Percentiles rank a stretch among this genome's conserved stretches.
These are phyloP conservation scores for Sesia bembeciformis DNA, from an alignment of 2,888 invertebrate genomes.

Conservation along the genomic window DNA sequence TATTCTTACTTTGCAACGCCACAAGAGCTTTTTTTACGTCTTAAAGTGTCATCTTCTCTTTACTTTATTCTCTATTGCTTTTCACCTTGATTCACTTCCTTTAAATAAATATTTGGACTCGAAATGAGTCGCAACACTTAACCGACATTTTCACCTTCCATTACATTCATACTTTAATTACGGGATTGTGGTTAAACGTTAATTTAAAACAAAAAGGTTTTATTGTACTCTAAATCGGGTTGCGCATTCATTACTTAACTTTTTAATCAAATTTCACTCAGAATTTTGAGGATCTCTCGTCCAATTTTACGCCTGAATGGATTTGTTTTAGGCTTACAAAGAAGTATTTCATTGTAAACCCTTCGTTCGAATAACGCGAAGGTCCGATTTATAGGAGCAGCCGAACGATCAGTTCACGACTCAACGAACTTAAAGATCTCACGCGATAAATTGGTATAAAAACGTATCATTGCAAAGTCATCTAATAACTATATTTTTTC, in stretches of 20 bases:
- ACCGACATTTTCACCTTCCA: constrained; percentile 4
- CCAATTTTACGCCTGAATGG: constrained; percentile 61
- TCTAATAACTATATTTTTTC: too few relatives aligned
- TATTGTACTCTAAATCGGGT: constrained; percentile 35
- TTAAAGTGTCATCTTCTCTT: too few relatives aligned
- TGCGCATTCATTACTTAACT: constrained; percentile 55
- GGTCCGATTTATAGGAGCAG: constrained; percentile 47
- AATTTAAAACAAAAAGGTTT: constrained; percentile 8
- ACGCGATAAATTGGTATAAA: constrained; percentile 22
- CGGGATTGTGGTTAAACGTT: constrained; percentile 8
- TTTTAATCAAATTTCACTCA: constrained; percentile 60
- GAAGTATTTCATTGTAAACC: constrained; percentile 61
- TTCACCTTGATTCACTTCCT: neutral
- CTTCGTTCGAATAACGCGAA: constrained; percentile 53
- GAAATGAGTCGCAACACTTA: constrained; percentile 2
- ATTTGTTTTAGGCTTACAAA: constrained; percentile 58
- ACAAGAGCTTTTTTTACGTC: too few relatives aligned
- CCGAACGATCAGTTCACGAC: constrained; percentile 42
- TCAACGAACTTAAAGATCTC: constrained; percentile 39
- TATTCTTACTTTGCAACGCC: too few relatives aligned
- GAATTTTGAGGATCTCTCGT: constrained; percentile 57
- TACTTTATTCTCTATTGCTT: too few relatives aligned
- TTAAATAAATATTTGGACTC: neutral
- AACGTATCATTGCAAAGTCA: constrained; percentile 2
- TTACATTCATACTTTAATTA: constrained; percentile 6